A percentile compares a stretch with the other conserved stretches of the same genome.
These are phyloP conservation scores for Brachionus rotundiformis DNA, from an alignment of 1,140 invertebrate species.

Conservation along the genomic window DNA sequence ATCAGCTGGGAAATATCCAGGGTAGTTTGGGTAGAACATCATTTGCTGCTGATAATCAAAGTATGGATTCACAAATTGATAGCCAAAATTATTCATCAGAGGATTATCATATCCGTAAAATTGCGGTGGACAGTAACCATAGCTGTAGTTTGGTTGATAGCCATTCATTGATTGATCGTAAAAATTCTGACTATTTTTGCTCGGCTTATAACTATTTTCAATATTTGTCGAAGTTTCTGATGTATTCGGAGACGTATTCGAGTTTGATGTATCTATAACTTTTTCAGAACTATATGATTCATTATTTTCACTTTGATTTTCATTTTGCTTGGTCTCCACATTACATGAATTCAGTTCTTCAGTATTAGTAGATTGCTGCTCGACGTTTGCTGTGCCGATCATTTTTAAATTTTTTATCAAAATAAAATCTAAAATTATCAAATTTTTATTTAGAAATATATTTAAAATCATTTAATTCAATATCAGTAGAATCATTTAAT, in stretches of 20 bases:
- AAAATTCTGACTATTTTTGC: not conserved
- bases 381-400: not conserved
- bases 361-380: not conserved
- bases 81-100: not conserved
- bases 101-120: not conserved
- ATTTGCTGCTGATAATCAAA: not conserved
- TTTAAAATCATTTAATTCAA: no score
- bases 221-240: not conserved
- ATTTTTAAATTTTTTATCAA: not conserved
- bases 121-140: not conserved
- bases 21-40: not conserved
- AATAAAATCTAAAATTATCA: not conserved
- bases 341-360: not conserved
- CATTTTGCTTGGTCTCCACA: not conserved
- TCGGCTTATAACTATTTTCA: not conserved
- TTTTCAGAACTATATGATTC: not conserved
- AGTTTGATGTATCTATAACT: not conserved
- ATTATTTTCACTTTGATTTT: not conserved
- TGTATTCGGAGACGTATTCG: not conserved
- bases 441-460: no score
- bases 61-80: slow-evolving; percentile 22
- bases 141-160: not conserved
- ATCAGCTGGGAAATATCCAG: slow-evolving; percentile 22
- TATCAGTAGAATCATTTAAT: no score
- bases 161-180: slow-evolving; percentile 2